phyloP scores from a whole-genome alignment of 2,113 vertebrate genomes.

The Rhea pennata region DNA sequence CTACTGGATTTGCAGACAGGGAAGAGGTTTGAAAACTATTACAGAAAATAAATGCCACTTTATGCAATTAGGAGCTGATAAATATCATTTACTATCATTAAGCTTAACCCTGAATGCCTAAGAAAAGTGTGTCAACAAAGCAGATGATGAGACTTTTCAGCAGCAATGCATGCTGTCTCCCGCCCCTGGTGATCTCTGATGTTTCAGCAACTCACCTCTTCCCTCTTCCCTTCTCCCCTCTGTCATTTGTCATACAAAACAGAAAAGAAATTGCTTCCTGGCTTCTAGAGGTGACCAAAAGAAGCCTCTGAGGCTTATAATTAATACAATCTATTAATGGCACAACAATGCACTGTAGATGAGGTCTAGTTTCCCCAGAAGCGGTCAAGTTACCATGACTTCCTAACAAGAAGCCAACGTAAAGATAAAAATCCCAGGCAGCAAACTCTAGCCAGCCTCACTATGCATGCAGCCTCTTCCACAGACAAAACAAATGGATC shows the following conservation, averaged over 20 bases:
- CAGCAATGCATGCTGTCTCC: neutral
- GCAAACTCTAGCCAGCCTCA: neutral
- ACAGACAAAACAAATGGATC: neutral
- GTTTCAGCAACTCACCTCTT: neutral
- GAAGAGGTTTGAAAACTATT: neutral
- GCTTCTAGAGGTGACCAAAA: constrained; percentile 15
- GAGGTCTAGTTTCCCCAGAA: neutral
- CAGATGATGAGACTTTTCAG: neutral
- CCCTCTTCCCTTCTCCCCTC: neutral
- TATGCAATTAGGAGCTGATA: neutral
- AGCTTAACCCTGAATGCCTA: neutral
- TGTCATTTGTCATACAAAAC: neutral
- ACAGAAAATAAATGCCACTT: neutral
- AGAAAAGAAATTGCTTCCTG: constrained; percentile 1
- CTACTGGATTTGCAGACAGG: neutral
- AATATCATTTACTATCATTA: neutral
- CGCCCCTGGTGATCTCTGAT: neutral
- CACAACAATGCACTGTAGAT: neutral
- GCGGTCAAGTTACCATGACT: neutral
- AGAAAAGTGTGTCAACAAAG: neutral
- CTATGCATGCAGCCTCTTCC: neutral
- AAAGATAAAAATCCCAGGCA: neutral
- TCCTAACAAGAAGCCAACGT: neutral
- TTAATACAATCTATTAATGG: constrained; percentile 22
- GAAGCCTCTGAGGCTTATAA: constrained; percentile 13